Conservation (phyloP, 2,113 vertebrate species). For the Ceuthmochares aereus region DNA sequence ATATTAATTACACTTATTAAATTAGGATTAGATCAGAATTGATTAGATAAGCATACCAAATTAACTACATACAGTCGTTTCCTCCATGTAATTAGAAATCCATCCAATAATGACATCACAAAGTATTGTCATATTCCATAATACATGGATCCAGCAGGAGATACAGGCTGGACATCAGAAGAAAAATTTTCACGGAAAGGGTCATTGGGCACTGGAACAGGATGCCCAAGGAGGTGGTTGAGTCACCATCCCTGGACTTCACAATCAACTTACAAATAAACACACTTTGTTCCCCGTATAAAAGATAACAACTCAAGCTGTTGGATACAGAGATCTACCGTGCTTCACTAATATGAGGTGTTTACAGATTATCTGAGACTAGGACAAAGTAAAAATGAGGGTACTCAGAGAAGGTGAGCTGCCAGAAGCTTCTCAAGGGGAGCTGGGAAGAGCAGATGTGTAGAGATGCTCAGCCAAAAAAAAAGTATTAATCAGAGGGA, state of each 20-base stretch:
- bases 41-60: background rate
- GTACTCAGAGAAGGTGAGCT: background rate
- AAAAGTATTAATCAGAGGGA: background rate
- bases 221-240: background rate
- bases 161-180: background rate
- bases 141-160: background rate
- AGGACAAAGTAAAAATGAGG: background rate
- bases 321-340: background rate
- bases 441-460: background rate
- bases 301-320: background rate
- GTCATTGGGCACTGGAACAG: too few species aligned
- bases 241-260: background rate
- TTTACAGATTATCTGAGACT: background rate
- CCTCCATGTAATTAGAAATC: background rate
- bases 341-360: background rate
- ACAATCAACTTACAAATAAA: background rate
- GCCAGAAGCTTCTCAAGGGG: background rate
- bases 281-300: background rate
- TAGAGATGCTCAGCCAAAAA: background rate
- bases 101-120: background rate
- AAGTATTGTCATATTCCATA: background rate
- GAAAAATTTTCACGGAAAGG: too few species aligned
- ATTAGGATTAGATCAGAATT: background rate
- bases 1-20: background rate
- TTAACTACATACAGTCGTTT: background rate